Evolutionary conservation across 2,113 vertebrate species (phyloP), one percentile per base, ranked within the genome.

Genomic region (Cinclus cinclus): DNA sequence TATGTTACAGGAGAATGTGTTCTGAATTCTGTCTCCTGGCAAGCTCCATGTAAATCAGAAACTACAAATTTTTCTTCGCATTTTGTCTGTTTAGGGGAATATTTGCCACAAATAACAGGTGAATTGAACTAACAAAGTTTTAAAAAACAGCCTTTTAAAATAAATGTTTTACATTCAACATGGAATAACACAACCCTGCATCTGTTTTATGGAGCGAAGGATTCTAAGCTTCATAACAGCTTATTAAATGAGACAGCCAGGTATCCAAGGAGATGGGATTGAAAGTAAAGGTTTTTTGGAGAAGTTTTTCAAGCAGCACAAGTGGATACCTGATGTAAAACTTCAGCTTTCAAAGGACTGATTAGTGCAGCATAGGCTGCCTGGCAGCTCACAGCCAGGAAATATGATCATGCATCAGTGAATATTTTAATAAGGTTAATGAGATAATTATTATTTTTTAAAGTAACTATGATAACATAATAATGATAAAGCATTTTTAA

Each of bases 361-460:
- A 58, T 96, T 92, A 92, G 71, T 80, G 49, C 47, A 78, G 49
- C 39, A 53, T 2, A 41, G 52, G 21, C 76, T 96, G 76, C 86
- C 80, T 85, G 77, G 70, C 65, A 90, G 44, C 47, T 76, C 92
- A 64, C 17, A 94, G 87, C 18, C 87, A 91, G 76, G 79, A 87
- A 94, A 88, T 50, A 24, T 0, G 1, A 67, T 71, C 79, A 49
- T 56, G 65, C n/a, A 68, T 71, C 63, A 52, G 65, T 44, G 83
- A 82, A 76, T 73, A 58, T 68, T 94, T 93, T 69, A 93, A 97
- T 92, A 94, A 94, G 60, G 76, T 90, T 96, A 96, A 95, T 91
- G 82, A 64, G 59, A 64, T 90, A 84, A 83, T 65, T 89, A 84
- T 55, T 94, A 42, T 91, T 96, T 56, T 92, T 85, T 69, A n/a